Percentiles rank a stretch among this genome's conserved stretches.
Conservation (phyloP, 2,888 invertebrate genomes). For the Penaeus monodon region DNA sequence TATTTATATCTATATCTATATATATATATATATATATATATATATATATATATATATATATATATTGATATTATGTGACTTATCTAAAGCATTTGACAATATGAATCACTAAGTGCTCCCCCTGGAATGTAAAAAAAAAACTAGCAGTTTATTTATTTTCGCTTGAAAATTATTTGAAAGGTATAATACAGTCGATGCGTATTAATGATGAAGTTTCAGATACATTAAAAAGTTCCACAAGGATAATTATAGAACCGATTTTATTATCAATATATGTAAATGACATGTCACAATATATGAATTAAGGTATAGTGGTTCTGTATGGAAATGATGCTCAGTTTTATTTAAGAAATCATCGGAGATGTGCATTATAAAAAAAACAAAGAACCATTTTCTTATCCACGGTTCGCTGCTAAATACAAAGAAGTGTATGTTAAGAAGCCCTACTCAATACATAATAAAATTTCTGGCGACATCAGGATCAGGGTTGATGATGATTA, state of each 20-base stretch:
- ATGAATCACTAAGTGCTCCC: background rate
- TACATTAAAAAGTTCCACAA: background rate
- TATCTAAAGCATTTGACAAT: background rate
- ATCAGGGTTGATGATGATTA: too few species aligned
- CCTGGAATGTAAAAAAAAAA: background rate
- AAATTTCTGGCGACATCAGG: too few species aligned
- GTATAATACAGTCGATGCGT: background rate
- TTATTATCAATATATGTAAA: slow-evolving; percentile 18
- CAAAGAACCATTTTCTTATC: too few species aligned
- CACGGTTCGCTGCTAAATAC: too few species aligned
- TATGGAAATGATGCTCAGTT: background rate
- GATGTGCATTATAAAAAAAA: too few species aligned
- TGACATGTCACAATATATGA: background rate
- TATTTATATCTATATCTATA: too few species aligned
- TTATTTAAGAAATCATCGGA: background rate
- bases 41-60: too few species aligned
- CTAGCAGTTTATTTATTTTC: background rate
- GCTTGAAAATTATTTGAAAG: background rate
- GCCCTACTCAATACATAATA: too few species aligned
- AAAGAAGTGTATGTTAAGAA: too few species aligned
- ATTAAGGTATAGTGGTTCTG: background rate
- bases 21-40: too few species aligned
- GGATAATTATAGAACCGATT: slow-evolving; percentile 1
- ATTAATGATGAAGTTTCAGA: background rate
- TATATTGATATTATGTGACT: background rate